phyloP scores from a whole-genome alignment of 2,888 invertebrate genomes.

The Trilocha varians region DNA sequence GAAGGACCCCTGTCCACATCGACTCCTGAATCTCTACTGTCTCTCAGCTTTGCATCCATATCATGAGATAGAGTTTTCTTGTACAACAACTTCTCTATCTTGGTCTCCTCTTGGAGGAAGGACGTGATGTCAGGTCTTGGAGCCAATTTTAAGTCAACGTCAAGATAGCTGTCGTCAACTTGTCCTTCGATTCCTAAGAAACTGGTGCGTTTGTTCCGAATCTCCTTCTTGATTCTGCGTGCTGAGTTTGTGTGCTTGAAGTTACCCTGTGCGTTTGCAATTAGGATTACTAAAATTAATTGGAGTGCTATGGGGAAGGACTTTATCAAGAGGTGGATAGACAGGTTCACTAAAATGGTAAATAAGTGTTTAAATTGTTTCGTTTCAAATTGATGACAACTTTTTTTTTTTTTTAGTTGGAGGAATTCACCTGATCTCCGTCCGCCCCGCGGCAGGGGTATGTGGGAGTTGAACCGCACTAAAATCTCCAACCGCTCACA shows the following conservation, averaged over 20 bases:
- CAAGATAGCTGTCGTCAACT: conserved; percentile 77
- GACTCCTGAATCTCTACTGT: conserved; percentile 86
- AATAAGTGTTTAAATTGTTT: too few species aligned
- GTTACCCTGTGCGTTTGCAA: conserved; percentile 54
- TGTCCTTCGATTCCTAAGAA: conserved; percentile 88
- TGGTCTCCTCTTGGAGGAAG: conserved; percentile 84
- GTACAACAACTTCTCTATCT: conserved; percentile 83
- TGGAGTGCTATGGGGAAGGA: too few species aligned
- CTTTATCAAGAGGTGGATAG: too few species aligned
- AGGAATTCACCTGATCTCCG: too few species aligned
- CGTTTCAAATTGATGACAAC: too few species aligned
- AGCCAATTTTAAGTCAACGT: conserved; percentile 77
- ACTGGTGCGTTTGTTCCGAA: conserved; percentile 86
- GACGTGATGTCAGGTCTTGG: conserved; percentile 87
- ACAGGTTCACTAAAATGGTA: too few species aligned
- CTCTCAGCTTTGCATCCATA: conserved; percentile 76
- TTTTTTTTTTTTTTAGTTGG: too few species aligned
- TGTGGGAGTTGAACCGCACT: too few species aligned
- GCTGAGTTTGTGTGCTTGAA: conserved; percentile 86
- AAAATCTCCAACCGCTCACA: too few species aligned
- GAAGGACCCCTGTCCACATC: conserved; percentile 76
- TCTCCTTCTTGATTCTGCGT: conserved; percentile 88
- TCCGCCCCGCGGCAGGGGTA: too few species aligned
- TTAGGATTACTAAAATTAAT: too few species aligned
- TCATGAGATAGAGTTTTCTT: conserved; percentile 81